Percentiles rank a stretch among this genome's conserved stretches.
These are phyloP conservation scores for Cygnus olor DNA, from an alignment of 2,797 vertebrate genomes.

Conservation along the genomic window DNA sequence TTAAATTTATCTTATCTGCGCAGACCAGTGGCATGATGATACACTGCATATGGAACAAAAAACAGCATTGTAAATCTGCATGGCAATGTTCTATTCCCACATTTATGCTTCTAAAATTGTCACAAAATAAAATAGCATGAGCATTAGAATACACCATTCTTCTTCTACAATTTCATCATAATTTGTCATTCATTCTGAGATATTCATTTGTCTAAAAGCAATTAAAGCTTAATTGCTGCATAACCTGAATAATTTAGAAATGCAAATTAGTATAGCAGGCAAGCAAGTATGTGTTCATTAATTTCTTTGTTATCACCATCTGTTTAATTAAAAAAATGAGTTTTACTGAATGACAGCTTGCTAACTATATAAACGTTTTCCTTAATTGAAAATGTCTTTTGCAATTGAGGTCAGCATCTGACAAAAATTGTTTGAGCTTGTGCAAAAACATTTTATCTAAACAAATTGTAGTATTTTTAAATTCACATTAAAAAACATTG, in stretches of 20 bases:
- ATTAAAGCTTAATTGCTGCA: conserved; percentile 80
- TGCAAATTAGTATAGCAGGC: conserved; percentile 77
- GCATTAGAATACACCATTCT: neutral
- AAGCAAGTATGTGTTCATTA: conserved; percentile 80
- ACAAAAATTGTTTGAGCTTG: conserved; percentile 70
- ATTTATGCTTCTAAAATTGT: conserved; percentile 24
- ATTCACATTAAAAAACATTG: conserved; percentile 54
- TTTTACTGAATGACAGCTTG: conserved; percentile 79
- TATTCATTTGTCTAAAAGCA: conserved; percentile 80
- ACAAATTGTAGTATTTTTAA: conserved; percentile 66
- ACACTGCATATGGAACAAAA: neutral
- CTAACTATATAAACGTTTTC: conserved; percentile 74
- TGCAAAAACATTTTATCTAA: conserved; percentile 66
- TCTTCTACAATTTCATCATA: conserved; percentile 56
- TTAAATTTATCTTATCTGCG: neutral
- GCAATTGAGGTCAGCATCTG: conserved; percentile 73
- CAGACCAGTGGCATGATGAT: neutral
- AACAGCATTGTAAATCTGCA: neutral
- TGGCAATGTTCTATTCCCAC: neutral
- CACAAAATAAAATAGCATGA: neutral
- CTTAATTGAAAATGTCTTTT: conserved; percentile 77
- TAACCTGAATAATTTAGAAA: conserved; percentile 82
- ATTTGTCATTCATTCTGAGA: conserved; percentile 78
- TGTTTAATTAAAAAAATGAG: conserved; percentile 82
- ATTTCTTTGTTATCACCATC: conserved; percentile 82